A percentile compares a stretch with the other conserved stretches of the same genome.
Evolutionary conservation across 2,888 invertebrate genomes (phyloP).

Genomic region (Heliconius ethilla): DNA sequence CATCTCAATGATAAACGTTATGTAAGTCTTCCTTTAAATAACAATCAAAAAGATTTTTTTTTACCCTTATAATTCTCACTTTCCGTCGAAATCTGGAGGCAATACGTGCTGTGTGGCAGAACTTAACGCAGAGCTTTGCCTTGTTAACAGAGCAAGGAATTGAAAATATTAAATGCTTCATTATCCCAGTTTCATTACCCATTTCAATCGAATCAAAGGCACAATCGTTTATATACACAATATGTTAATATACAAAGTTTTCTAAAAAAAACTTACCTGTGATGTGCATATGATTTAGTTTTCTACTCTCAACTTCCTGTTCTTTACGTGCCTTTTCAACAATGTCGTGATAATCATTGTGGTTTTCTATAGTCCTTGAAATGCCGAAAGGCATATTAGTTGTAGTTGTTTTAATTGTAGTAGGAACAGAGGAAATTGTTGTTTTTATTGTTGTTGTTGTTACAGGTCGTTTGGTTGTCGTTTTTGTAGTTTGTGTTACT

Average conservation of each 20-base stretch:
- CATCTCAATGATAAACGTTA: too few relatives aligned
- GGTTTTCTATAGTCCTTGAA: conserved; percentile 45
- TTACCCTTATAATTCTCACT: background rate
- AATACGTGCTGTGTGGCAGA: background rate
- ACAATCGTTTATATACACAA: background rate
- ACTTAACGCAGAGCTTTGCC: background rate
- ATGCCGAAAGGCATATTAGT: conserved; percentile 35
- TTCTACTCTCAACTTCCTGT: conserved; percentile 42
- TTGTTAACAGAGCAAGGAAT: background rate
- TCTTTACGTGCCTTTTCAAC: conserved; percentile 47
- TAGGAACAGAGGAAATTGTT: conserved; percentile 27
- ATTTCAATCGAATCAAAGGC: too few relatives aligned
- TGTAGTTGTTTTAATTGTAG: conserved; percentile 37
- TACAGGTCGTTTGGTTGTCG: conserved; percentile 29
- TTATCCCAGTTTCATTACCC: too few relatives aligned
- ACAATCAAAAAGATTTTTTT: too few relatives aligned
- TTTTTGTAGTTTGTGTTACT: conserved; percentile 38
- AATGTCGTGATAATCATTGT: conserved; percentile 43
- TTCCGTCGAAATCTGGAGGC: background rate
- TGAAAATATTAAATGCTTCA: too few relatives aligned
- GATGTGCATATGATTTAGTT: conserved; percentile 14
- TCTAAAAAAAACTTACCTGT: conserved; percentile 38
- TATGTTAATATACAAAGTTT: background rate
- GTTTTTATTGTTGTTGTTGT: conserved; percentile 26
- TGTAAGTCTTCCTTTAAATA: too few relatives aligned